Conservation (phyloP, 2,113 vertebrate genomes). For the Craseonycteris thonglongyai region DNA sequence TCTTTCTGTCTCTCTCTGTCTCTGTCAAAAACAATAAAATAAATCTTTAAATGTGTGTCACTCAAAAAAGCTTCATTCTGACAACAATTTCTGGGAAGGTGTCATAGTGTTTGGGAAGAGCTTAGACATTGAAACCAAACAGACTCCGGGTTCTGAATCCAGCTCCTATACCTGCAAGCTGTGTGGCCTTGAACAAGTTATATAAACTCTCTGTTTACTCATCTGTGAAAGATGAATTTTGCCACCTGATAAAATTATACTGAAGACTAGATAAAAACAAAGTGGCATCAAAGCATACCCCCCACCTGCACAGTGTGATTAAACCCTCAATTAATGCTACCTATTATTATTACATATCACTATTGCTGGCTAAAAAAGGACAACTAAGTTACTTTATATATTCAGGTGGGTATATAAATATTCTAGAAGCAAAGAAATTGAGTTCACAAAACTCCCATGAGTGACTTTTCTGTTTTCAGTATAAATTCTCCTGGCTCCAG, state of each 20-base stretch:
- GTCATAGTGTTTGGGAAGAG: background rate
- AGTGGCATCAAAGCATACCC: background rate
- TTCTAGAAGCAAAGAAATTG: background rate
- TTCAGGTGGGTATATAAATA: background rate
- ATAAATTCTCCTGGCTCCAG: slow-evolving; percentile 19
- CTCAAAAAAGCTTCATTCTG: background rate
- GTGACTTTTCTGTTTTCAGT: slow-evolving; percentile 7
- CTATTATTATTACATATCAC: background rate
- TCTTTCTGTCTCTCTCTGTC: too few species aligned
- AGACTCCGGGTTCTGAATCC: background rate
- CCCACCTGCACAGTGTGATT: background rate
- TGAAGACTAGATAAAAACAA: background rate
- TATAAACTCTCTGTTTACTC: background rate
- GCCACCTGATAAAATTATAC: background rate
- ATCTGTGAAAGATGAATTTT: background rate
- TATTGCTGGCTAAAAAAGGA: background rate
- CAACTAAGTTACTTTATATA: background rate
- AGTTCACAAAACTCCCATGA: background rate
- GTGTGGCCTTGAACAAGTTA: background rate
- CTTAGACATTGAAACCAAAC: background rate
- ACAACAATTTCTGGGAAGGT: background rate
- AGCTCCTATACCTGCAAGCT: background rate
- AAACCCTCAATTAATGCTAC: background rate
- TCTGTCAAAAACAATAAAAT: too few species aligned
- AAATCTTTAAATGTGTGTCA: too few species aligned